Base-by-base conservation (phyloP, 2,113 vertebrate genomes). In the Aspiorhynchus laticeps region DNA sequence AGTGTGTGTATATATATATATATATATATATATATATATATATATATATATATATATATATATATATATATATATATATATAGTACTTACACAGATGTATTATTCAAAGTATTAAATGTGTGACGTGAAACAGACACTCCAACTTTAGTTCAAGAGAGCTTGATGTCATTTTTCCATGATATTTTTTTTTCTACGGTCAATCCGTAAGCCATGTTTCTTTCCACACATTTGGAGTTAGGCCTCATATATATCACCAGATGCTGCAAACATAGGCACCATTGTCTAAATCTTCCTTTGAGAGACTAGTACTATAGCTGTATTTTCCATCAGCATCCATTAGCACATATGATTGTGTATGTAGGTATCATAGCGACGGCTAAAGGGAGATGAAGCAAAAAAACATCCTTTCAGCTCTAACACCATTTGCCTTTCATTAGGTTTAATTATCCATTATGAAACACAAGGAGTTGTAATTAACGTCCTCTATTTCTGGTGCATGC, bases 221-320 rank as follows among this genome's bases (percentile, higher is more conserved):
- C 86, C 86, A 53, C 71, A 41, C 26, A 73, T 87, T 78, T 80
- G 31, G 46, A 38, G 51, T 82, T 67, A 31, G 11, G 48, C 14
- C 36, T 80, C 11, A 63, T 80, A 63, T 80, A 63, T 43, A 38
- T 59, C 53, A 28, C 26, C 43, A 85, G 77, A 77, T 51, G 69
- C 86, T 78, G 43, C 38, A 71, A 81, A 89, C 86, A 87, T 79
- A 85, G 61, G 61, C 46, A 6, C 31, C n/a, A 82, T 89, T 87
- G 88, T 85, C n/a, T 82, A 61, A 28, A 38, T 82, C 21, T n/a
- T 15, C 59, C 79, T 28, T 41, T 71, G 48, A 19, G 41, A 28
- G 53, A 48, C 43, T 17, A 51, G 4, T 17, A 19, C 4, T 31
- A 28, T 14, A 24, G 33, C 78, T 61, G 31, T 24, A 75, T 33